These are phyloP conservation scores for Eudasyphora cyanicolor DNA, from an alignment of 2,888 invertebrate genomes.

Conservation along the genomic window DNA sequence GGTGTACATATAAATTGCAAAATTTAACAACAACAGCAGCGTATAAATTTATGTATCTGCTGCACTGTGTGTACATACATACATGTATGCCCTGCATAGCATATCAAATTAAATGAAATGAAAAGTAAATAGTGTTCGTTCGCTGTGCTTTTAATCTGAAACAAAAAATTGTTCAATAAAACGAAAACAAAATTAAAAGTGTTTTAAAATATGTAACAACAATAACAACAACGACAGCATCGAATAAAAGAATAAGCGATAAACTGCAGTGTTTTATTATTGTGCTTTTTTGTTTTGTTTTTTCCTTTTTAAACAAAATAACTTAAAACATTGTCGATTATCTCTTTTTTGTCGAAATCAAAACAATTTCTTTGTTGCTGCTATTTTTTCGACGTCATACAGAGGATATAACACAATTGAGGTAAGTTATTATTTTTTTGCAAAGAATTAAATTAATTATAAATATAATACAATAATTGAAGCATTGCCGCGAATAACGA, in stretches of 20 bases:
- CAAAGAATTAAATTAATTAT: too few species aligned
- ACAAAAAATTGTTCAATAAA: neutral
- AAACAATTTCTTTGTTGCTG: neutral
- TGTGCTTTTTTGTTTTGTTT: neutral
- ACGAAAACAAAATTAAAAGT: neutral
- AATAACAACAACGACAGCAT: neutral
- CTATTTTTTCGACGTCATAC: neutral
- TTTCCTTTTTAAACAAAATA: neutral
- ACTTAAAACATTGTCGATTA: neutral
- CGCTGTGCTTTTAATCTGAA: constrained; percentile 5
- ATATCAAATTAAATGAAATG: neutral
- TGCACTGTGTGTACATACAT: neutral
- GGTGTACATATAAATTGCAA: constrained; percentile 15
- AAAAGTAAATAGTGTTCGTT: neutral
- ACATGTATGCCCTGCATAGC: constrained; percentile 22
- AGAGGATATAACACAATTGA: neutral
- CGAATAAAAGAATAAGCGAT: neutral
- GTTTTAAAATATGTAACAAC: neutral
- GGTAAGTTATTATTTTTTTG: too few species aligned
- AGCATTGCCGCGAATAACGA: too few species aligned
- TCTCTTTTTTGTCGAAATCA: neutral
- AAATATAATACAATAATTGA: too few species aligned
- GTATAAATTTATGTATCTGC: neutral
- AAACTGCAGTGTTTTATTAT: constrained; percentile 3
- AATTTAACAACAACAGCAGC: constrained; percentile 18